Percentiles rank a stretch among this genome's conserved stretches.
These are phyloP conservation scores for Brachionus plicatilis DNA, from an alignment of 1,140 invertebrate species.

Conservation along the genomic window DNA sequence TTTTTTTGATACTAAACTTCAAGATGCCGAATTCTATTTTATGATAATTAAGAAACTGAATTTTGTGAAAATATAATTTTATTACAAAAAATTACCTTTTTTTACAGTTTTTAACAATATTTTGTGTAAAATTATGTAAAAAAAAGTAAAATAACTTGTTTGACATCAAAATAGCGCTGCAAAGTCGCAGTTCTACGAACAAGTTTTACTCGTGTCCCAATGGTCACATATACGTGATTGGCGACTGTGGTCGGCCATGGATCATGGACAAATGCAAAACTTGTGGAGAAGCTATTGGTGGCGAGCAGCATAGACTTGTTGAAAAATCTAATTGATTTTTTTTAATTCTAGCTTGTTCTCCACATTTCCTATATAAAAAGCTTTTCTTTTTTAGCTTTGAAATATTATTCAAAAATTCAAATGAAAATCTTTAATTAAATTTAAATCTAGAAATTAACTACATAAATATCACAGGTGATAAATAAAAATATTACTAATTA, in stretches of 20 bases:
- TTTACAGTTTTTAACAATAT: no score
- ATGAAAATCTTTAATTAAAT: background rate
- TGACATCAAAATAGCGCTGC: constrained; percentile 44
- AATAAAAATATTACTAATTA: no score
- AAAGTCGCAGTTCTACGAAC: constrained; percentile 41
- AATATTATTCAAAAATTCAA: background rate
- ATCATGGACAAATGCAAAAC: constrained; percentile 43
- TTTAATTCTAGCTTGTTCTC: background rate
- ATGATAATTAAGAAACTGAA: no score
- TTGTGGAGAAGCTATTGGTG: constrained; percentile 47
- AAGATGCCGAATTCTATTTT: no score
- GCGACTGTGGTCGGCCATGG: constrained; percentile 47
- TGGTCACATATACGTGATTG: constrained; percentile 50
- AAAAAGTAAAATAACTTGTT: no score
- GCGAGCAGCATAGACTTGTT: constrained; percentile 42
- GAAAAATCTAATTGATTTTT: constrained; percentile 25
- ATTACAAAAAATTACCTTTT: no score
- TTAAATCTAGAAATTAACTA: background rate
- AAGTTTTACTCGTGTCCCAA: constrained; percentile 46
- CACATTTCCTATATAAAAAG: background rate
- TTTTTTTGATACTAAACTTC: no score
- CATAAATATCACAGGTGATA: background rate
- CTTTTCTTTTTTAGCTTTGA: background rate
- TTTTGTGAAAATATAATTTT: no score
- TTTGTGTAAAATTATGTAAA: no score